Conservation (phyloP, 2,797 vertebrate species). For the Margarornis squamiger region DNA sequence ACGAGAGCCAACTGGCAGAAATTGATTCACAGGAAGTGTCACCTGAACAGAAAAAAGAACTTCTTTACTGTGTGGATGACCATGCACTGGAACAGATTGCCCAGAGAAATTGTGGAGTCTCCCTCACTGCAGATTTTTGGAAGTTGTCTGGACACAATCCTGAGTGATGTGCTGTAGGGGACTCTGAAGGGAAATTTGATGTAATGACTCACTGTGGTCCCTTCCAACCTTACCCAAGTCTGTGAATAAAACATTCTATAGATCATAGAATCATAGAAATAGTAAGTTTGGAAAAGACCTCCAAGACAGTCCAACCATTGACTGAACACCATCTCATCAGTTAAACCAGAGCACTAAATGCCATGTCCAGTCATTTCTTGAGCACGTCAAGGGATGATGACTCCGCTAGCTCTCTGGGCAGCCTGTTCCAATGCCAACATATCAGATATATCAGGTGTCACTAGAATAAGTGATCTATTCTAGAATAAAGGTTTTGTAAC, state of each 20-base stretch:
- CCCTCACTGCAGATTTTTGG: not conserved
- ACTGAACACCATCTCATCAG: not conserved
- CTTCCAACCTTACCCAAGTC: not conserved
- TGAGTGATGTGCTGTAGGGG: not conserved
- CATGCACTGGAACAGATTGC: not conserved
- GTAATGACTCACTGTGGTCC: not conserved
- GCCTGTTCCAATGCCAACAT: not conserved
- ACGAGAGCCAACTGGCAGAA: not conserved
- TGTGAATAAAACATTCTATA: not conserved
- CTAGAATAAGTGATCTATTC: not conserved
- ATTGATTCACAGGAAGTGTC: not conserved
- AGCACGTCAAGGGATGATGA: not conserved
- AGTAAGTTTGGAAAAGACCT: not conserved
- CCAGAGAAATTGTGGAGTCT: not conserved
- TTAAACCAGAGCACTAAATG: not conserved
- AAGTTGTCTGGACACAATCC: not conserved
- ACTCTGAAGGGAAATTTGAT: not conserved
- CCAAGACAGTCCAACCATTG: not conserved
- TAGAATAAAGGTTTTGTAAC: not conserved
- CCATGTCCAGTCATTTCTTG: accelerated
- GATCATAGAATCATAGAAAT: not conserved
- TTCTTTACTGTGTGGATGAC: not conserved
- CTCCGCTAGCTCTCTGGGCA: not conserved
- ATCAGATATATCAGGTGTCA: not conserved
- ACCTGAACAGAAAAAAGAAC: not conserved